Evolutionary conservation across 2,888 invertebrate genomes (phyloP), one percentile per base, ranked within the genome.

Genomic region (Acleris emargana): DNA sequence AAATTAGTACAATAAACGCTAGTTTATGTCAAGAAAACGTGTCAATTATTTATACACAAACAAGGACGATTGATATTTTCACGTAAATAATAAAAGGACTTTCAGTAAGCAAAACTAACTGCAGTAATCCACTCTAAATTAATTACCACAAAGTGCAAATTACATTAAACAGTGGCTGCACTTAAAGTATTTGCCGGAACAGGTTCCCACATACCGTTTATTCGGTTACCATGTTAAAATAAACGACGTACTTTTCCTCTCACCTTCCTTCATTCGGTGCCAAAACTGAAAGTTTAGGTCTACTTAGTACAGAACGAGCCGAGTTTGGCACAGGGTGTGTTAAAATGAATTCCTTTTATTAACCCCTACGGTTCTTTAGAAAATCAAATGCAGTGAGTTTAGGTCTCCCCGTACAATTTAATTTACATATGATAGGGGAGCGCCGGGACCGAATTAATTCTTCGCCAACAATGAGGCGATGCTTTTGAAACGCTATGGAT

Each of bases 381-480:
- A 66, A 66, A 66, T 66, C 55, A 66, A 61, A 66, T 66, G 61
- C 61, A 57, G 59, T 22, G 50, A 28, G 22, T 49, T 55, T 50
- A 60, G 16, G 59, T 18, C 53, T 50, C 17, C 25, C 54, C 53
- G 58, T 78, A 80, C 82, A 81, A 84, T 84, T 81, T 81, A 81
- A 85, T 85, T 85, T 84, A 80, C 84, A 84, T 84, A 84, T 76
- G 83, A 79, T 79, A 82, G 80, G 76, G 75, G 73, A 74, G 54
- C 54, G 50, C 54, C 50, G 74, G 69, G 76, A 74, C 73, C 77
- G 81, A 84, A 84, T 85, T 84, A 84, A 83, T 83, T 84, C 84
- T 76, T 77, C 77, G 77, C 77, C 73, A 71, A 75, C 73, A 75
- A 77, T 73, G 73, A 75, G 74, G 69, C 73, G 73, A 76, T 76